Conservation (phyloP, 2,797 vertebrate species). For the Centroberyx gerrardi region DNA sequence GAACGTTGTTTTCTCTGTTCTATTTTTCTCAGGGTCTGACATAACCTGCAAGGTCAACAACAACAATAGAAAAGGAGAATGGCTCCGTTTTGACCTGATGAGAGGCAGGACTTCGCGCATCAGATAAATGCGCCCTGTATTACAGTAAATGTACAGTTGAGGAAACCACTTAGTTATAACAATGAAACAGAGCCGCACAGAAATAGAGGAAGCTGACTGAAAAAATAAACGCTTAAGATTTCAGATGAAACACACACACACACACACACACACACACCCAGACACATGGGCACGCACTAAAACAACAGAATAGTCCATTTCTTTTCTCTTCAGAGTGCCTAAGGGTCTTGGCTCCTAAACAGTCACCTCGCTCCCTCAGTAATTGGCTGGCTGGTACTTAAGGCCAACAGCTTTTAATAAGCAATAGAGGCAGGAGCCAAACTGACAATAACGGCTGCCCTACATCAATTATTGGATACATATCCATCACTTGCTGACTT, state of each 20-base stretch:
- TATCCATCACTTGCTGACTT: slow-evolving; percentile 90
- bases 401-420: slow-evolving; percentile 90
- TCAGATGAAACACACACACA: slow-evolving; percentile 40
- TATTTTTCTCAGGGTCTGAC: slow-evolving; percentile 73
- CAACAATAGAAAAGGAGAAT: slow-evolving; percentile 75
- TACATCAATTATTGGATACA: slow-evolving; percentile 91
- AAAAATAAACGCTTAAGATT: slow-evolving; percentile 67
- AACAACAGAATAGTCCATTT: slow-evolving; percentile 72
- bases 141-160: slow-evolving; percentile 74
- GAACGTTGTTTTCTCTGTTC: slow-evolving; percentile 51
- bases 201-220: slow-evolving; percentile 72
- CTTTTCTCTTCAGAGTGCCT: slow-evolving; percentile 62
- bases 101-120: slow-evolving; percentile 63
- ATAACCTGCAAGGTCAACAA: slow-evolving; percentile 74
- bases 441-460: slow-evolving; percentile 88
- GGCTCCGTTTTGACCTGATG: slow-evolving; percentile 71
- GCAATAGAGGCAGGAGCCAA: slow-evolving; percentile 88
- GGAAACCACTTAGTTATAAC: slow-evolving; percentile 81
- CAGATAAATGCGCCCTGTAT: slow-evolving; percentile 72
- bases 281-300: slow-evolving; percentile 33
- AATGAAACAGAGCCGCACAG: slow-evolving; percentile 70
- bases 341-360: slow-evolving; percentile 74
- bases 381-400: slow-evolving; percentile 88
- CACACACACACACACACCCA: slow-evolving; percentile 27
- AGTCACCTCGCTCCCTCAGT: slow-evolving; percentile 76